Conservation (phyloP, 2,797 vertebrate species). For the Melanotaenia pygmaea region DNA sequence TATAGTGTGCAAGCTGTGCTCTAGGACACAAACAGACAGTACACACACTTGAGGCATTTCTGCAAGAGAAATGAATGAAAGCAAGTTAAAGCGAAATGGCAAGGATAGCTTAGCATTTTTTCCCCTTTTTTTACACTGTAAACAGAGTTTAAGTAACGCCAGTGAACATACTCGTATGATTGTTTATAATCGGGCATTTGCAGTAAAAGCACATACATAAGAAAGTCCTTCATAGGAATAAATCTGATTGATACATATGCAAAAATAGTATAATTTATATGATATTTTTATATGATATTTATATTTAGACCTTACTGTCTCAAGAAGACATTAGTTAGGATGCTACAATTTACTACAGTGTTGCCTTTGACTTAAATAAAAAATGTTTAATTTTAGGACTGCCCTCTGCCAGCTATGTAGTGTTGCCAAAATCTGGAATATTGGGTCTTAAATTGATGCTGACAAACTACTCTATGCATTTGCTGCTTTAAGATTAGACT, state of each 20-base stretch:
- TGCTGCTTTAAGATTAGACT: neutral
- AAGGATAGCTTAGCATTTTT: constrained; percentile 40
- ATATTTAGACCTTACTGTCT: too few species aligned
- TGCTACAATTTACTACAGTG: too few species aligned
- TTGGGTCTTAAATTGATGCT: neutral
- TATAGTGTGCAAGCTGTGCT: neutral
- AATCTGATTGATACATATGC: neutral
- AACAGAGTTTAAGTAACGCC: constrained; percentile 24
- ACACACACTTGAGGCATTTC: constrained; percentile 33
- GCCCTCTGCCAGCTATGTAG: too few species aligned
- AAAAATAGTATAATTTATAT: too few species aligned
- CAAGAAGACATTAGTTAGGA: too few species aligned
- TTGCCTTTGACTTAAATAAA: constrained; percentile 2
- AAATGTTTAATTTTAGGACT: neutral
- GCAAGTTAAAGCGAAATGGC: constrained; percentile 30
- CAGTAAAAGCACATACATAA: constrained; percentile 52
- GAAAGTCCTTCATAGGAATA: constrained; percentile 4
- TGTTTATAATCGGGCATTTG: constrained; percentile 35
- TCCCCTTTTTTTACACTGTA: constrained; percentile 16
- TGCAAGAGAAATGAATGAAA: constrained; percentile 45
- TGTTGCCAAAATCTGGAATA: too few species aligned
- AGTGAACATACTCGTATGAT: neutral
- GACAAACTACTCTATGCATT: neutral
- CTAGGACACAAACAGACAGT: constrained; percentile 12
- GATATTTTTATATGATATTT: too few species aligned